Evolutionary conservation across 2,888 invertebrate genomes (phyloP).

Genomic region (Cheiracanthium punctorium): DNA sequence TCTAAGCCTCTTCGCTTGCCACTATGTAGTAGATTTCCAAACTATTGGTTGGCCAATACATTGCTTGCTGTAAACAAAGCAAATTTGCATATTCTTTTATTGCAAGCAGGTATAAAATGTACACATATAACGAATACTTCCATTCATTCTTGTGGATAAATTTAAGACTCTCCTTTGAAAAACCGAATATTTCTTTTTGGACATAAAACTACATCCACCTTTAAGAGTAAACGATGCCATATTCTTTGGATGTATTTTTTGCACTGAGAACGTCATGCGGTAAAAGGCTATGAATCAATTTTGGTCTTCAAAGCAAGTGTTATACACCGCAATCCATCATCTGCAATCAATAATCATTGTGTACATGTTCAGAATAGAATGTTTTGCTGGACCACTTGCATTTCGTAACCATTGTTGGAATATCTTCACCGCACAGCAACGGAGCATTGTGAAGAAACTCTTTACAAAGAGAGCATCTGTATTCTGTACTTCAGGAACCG

Average conservation of each 20-base stretch:
- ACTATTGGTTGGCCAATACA: no score
- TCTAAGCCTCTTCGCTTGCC: no score
- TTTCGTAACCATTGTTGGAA: background rate
- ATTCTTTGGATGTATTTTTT: background rate
- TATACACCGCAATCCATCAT: conserved; percentile 59
- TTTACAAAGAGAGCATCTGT: background rate
- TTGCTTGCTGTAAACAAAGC: no score
- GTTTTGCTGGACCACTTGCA: background rate
- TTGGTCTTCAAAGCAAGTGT: conserved; percentile 35
- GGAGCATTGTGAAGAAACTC: background rate
- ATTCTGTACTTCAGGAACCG: background rate
- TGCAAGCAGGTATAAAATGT: no score
- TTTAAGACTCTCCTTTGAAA: no score
- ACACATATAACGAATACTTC: no score
- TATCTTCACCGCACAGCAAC: background rate
- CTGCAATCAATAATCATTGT: conserved; percentile 62
- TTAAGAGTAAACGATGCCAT: no score
- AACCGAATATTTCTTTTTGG: no score
- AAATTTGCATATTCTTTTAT: no score
- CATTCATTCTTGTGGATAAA: no score
- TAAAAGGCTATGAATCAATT: conserved; percentile 46
- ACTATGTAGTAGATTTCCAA: no score
- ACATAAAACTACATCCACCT: no score
- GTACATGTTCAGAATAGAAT: background rate
- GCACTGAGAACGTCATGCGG: background rate